Base-by-base conservation (phyloP, 2,113 vertebrate species). In the Salvelinus alpinus region DNA sequence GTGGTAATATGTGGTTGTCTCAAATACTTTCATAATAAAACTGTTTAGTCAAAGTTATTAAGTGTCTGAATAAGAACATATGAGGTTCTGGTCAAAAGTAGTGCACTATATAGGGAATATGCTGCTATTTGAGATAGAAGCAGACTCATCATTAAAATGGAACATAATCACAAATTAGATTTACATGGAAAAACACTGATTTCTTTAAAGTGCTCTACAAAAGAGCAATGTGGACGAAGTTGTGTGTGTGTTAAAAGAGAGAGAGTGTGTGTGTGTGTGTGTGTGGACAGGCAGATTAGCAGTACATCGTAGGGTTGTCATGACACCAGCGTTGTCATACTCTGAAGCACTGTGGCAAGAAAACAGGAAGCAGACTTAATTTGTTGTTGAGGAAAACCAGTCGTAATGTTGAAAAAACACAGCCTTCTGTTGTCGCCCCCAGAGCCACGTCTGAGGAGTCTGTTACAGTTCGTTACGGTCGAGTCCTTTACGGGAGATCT, bases 391-490 rank as follows among this genome's bases (percentile, higher is more conserved):
- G 47, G 47, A 51, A 51, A 14, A 51, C 3, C 13, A 18, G 51
- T 5, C 14, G 0, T 5, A 18, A 18, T 54, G 51, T 16, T 1
- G 51, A 54, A 54, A 54, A 54, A 14, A 54, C 51, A 18, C 51
- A 5, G 51, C 16, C 51, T 16, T 54, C 16, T 54, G 14, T 18
- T 5, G 3, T 4, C 3, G 1, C 14, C 48, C 22, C 14, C 20
- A 20, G 62, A 16, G 22, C 4, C n/a, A 1, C n/a, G 29, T 29
- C n/a, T 11, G 24, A 24, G 64, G 24, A 29, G 1, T 5, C 60
- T 0, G 70, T 97, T 89, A 99, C 31, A 99, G 94, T 73, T 99
- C 98, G 0, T 98, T 98, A 90, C 98, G 98, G 5, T 92, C 81
- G n/a, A 97, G 94, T 8, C 95, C 96, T 69, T 95, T 83, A 24